phyloP scores from a whole-genome alignment of 2,113 vertebrate genomes.

The Procapra przewalskii region DNA sequence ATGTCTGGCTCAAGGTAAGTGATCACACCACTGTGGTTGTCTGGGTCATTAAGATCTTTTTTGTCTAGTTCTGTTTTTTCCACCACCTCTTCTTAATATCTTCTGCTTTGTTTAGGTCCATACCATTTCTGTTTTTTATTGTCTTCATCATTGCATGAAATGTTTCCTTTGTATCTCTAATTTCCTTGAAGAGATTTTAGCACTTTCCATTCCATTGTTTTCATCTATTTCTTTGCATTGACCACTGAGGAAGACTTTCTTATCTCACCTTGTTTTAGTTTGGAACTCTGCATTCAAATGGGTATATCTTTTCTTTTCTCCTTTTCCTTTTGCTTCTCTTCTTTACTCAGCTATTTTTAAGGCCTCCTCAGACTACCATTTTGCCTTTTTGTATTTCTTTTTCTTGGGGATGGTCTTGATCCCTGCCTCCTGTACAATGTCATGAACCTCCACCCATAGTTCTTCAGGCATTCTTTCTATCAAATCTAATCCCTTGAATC shows the following conservation, averaged over 20 bases:
- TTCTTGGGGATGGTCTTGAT: neutral
- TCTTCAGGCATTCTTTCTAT: neutral
- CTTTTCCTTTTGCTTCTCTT: neutral
- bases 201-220: neutral
- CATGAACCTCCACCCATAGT: fast-evolving
- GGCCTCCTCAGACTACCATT: neutral
- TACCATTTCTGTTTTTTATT: neutral
- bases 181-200: neutral
- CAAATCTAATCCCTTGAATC: neutral
- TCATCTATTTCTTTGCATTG: neutral
- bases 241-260: neutral
- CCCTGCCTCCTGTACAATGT: neutral
- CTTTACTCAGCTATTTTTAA: neutral
- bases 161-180: neutral
- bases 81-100: neutral
- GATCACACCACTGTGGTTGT: neutral
- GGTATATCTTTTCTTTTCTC: neutral
- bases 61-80: neutral
- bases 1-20: neutral
- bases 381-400: neutral
- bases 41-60: neutral
- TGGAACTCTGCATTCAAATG: neutral
- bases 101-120: neutral
- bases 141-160: neutral
- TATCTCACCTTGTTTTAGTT: neutral